Percentiles rank a stretch among this genome's conserved stretches.
Evolutionary conservation across 2,113 vertebrate genomes (phyloP).

Genomic region (Donacobius atricapilla): DNA sequence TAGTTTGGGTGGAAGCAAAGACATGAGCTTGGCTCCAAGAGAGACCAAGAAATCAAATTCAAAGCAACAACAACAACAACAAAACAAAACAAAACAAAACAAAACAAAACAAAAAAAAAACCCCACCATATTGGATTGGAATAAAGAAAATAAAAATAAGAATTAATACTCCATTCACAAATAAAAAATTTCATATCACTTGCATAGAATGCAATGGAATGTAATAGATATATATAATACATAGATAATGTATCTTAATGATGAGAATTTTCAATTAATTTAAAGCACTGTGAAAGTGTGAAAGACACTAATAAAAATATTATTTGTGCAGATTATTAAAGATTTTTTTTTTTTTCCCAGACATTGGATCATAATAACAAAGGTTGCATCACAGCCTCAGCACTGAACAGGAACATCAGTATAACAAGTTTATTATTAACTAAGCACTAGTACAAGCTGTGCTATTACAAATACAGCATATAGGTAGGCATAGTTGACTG

Average conservation of each 20-base stretch:
- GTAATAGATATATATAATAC: not conserved
- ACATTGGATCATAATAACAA: not conserved
- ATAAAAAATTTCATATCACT: not conserved
- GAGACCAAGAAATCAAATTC: not conserved
- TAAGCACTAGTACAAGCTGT: not conserved
- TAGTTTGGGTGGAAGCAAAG: not conserved
- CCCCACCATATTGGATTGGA: not conserved
- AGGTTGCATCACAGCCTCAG: not conserved
- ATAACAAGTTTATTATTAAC: not conserved
- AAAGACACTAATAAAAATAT: not conserved
- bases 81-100: too few relatives aligned
- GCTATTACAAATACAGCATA: not conserved
- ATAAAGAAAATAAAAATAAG: not conserved
- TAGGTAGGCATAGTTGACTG: not conserved
- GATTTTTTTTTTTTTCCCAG: not conserved
- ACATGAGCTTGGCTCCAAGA: not conserved
- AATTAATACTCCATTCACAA: not conserved
- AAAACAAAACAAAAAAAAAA: too few relatives aligned
- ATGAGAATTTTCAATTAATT: not conserved
- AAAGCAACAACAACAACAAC: too few relatives aligned
- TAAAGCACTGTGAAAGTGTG: not conserved
- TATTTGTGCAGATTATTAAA: not conserved
- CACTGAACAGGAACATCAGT: not conserved
- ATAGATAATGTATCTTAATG: not conserved
- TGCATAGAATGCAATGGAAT: not conserved